Percentiles rank a stretch among this genome's conserved stretches.
phyloP scores from a whole-genome alignment of 2,113 vertebrate species.

The Hystrix brachyura region DNA sequence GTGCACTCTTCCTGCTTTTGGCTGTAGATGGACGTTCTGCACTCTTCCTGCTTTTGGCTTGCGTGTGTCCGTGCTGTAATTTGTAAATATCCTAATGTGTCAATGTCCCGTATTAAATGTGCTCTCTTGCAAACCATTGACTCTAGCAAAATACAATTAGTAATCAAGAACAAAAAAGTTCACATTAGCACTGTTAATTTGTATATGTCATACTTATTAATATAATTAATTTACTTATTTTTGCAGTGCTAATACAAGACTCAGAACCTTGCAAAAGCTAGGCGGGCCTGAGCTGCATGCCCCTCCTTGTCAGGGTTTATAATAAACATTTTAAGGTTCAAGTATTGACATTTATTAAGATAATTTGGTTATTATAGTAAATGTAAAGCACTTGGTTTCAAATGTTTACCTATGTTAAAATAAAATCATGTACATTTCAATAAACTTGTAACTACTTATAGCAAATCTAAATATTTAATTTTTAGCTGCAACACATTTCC shows the following conservation, averaged over 20 bases:
- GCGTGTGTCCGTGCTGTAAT: too few relatives aligned
- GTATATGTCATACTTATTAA: background rate
- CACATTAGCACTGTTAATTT: background rate
- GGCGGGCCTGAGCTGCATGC: background rate
- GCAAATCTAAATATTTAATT: background rate
- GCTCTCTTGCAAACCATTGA: too few relatives aligned
- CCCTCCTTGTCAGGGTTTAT: background rate
- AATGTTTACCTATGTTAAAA: background rate
- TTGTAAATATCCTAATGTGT: too few relatives aligned
- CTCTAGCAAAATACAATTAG: too few relatives aligned
- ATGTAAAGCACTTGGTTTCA: background rate
- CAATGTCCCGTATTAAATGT: too few relatives aligned
- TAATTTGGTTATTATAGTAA: background rate
- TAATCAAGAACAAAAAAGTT: background rate
- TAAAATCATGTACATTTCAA: background rate
- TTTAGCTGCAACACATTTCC: background rate
- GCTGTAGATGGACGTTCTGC: too few relatives aligned
- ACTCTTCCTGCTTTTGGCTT: too few relatives aligned
- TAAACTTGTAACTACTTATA: background rate
- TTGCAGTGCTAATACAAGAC: background rate
- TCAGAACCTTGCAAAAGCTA: background rate
- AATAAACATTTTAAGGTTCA: background rate
- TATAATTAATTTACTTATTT: background rate
- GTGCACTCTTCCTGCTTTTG: too few relatives aligned
- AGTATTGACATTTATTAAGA: background rate